Conservation (phyloP, 2,888 invertebrate genomes). For the Notodonta dromedarius region DNA sequence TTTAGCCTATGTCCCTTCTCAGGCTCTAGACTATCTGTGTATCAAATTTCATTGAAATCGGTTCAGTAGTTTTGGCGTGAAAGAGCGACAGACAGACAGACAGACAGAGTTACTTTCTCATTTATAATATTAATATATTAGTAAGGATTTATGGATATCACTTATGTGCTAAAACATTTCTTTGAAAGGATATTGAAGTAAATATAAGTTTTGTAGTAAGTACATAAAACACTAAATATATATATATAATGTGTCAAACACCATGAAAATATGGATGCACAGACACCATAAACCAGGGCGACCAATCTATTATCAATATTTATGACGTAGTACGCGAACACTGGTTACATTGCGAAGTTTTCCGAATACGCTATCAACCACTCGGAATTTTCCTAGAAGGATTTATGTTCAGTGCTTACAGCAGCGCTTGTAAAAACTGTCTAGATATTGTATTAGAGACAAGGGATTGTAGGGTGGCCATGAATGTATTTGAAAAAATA, state of each 20-base stretch:
- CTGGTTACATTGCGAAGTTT: conserved; percentile 21
- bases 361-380: conserved; percentile 17
- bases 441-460: conserved; percentile 31
- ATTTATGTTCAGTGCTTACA: conserved; percentile 36
- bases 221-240: too few relatives aligned
- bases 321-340: conserved; percentile 17
- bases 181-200: too few relatives aligned
- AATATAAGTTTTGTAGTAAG: too few relatives aligned
- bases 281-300: not conserved
- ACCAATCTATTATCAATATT: conserved; percentile 22
- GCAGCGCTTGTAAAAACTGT: conserved; percentile 40
- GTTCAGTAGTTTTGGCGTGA: too few relatives aligned
- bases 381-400: conserved; percentile 26
- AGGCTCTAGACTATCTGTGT: too few relatives aligned
- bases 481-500: not conserved
- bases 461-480: conserved; percentile 21
- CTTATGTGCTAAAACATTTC: too few relatives aligned
- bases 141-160: too few relatives aligned
- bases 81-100: too few relatives aligned
- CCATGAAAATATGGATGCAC: not conserved
- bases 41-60: too few relatives aligned
- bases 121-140: too few relatives aligned
- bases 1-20: too few relatives aligned
- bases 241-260: not conserved
- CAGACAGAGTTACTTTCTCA: too few relatives aligned